Conservation (phyloP, 2,888 invertebrate species). For the Platypus cylindrus region DNA sequence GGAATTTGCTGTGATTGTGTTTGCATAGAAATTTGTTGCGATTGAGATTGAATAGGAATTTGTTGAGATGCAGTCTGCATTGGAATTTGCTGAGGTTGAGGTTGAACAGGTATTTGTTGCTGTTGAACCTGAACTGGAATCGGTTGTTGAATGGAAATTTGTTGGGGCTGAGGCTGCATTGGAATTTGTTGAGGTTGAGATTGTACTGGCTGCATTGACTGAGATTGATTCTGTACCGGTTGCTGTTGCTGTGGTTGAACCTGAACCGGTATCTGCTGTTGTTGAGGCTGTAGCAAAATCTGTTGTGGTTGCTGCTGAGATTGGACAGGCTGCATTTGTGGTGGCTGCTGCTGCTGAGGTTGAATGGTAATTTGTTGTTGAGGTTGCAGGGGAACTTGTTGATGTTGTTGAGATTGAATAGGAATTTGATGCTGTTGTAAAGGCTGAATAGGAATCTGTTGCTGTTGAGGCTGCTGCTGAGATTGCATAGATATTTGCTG, state of each 20-base stretch:
- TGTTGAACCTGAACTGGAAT: slow-evolving; percentile 28
- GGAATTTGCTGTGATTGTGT: slow-evolving; percentile 30
- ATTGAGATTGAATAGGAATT: too few species aligned
- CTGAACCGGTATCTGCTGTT: slow-evolving; percentile 26
- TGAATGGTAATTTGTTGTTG: slow-evolving; percentile 13
- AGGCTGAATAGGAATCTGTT: too few species aligned
- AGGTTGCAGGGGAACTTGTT: slow-evolving; percentile 8
- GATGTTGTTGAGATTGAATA: slow-evolving; percentile 4
- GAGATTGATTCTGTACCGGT: slow-evolving; percentile 26
- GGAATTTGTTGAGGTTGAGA: slow-evolving; percentile 20
- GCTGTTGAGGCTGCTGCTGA: too few species aligned
- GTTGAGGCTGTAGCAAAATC: slow-evolving; percentile 19
- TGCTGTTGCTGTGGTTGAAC: slow-evolving; percentile 21
- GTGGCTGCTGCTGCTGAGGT: slow-evolving; percentile 34
- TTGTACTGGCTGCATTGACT: slow-evolving; percentile 14
- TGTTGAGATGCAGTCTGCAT: slow-evolving; percentile 21
- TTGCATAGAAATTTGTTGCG: slow-evolving; percentile 21
- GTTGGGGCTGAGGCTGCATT: slow-evolving; percentile 20
- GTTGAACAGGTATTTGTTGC: slow-evolving; percentile 14
- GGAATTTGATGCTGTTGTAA: slow-evolving; percentile 6
- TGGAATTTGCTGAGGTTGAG: slow-evolving; percentile 20
- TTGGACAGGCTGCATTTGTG: slow-evolving; percentile 45
- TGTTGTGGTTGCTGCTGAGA: slow-evolving; percentile 32
- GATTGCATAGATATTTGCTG: too few species aligned
- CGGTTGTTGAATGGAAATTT: slow-evolving; percentile 16